phyloP scores from a whole-genome alignment of 1,140 invertebrate genomes.

The Cotesia chilonis region DNA sequence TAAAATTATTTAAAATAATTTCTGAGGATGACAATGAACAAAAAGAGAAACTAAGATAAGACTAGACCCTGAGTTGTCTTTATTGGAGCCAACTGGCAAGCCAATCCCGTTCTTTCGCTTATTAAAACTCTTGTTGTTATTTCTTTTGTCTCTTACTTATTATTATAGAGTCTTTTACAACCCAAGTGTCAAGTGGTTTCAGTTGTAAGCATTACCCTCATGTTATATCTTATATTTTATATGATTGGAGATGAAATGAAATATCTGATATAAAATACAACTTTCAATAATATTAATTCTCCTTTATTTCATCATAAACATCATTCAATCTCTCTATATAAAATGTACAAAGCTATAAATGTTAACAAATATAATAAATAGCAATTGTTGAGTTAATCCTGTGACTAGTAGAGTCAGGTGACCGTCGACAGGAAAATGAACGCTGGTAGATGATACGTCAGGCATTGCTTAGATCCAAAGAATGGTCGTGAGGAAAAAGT shows the following conservation, averaged over 20 bases:
- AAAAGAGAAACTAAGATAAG: conserved; percentile 32
- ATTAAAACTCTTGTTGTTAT: conserved; percentile 63
- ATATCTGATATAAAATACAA: too few species aligned
- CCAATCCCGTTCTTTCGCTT: conserved; percentile 58
- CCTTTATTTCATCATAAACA: too few species aligned
- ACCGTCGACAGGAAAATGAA: conserved; percentile 14
- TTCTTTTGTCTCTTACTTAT: conserved; percentile 55
- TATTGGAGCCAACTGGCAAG: conserved; percentile 62
- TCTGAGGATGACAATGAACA: conserved; percentile 12
- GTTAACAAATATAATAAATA: too few species aligned
- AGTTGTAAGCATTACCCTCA: not conserved
- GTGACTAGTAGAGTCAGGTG: not conserved
- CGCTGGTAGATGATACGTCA: not conserved
- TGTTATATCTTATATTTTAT: not conserved
- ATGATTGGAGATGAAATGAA: too few species aligned
- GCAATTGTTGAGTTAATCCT: not conserved
- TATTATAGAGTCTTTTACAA: conserved; percentile 45
- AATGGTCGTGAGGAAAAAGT: conserved; percentile 25
- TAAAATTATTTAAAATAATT: conserved; percentile 18
- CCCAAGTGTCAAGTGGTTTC: conserved; percentile 44
- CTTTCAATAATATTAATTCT: too few species aligned
- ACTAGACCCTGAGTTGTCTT: conserved; percentile 52
- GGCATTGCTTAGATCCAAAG: conserved; percentile 1
- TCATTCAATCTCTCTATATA: too few species aligned
- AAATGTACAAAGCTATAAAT: too few species aligned